phyloP scores from a whole-genome alignment of 2,797 vertebrate genomes.

The Lutjanus campechanus region DNA sequence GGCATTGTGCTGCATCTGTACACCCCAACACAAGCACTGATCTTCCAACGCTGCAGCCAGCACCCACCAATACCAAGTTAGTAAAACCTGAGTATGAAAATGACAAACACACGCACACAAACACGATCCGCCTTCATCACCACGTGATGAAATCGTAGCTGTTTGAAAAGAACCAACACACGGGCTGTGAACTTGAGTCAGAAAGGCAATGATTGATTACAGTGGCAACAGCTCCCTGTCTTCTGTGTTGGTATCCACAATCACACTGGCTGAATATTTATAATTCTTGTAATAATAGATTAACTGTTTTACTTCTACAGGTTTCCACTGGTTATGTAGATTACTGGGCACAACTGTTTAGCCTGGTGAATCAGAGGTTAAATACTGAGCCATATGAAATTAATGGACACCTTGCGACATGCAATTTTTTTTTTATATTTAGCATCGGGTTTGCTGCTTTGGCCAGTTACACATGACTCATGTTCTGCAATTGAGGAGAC shows the following conservation, averaged over 20 bases:
- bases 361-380: neutral
- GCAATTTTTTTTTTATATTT: constrained; percentile 14
- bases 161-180: constrained; percentile 47
- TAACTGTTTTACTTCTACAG: neutral
- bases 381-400: neutral
- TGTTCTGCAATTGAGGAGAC: constrained; percentile 22
- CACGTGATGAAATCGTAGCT: constrained; percentile 51
- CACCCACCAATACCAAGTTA: constrained; percentile 42
- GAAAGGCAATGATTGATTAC: constrained; percentile 43
- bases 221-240: neutral
- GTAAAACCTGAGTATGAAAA: constrained; percentile 80
- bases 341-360: constrained; percentile 3
- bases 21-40: constrained; percentile 31
- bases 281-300: neutral
- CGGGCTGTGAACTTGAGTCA: constrained; percentile 39
- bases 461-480: constrained; percentile 16
- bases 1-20: constrained; percentile 48
- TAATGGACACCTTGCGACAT: constrained; percentile 3
- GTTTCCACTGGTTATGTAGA: neutral
- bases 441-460: constrained; percentile 39
- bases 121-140: constrained; percentile 37
- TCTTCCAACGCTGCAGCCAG: constrained; percentile 26
- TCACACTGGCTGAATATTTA: neutral
- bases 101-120: constrained; percentile 34
- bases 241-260: constrained; percentile 7